Evolutionary conservation across 2,888 invertebrate species (phyloP).

Genomic region (Drosophila austrosaltans): DNA sequence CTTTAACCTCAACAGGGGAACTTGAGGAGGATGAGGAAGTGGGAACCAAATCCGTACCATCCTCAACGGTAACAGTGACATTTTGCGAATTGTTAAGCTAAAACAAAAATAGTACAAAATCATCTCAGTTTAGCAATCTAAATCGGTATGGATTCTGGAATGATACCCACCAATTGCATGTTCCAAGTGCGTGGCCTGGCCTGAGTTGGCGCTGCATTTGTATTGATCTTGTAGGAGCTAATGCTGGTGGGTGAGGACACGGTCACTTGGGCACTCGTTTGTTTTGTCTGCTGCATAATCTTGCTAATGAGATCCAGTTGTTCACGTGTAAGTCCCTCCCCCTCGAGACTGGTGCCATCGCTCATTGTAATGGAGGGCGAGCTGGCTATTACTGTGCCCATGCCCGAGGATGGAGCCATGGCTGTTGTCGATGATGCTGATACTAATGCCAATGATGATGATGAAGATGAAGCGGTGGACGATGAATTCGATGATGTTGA

Average conservation of each 20-base stretch:
- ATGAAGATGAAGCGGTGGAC: slow-evolving; percentile 83
- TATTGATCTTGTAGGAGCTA: slow-evolving; percentile 81
- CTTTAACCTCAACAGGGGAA: slow-evolving; percentile 67
- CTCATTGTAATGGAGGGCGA: slow-evolving; percentile 79
- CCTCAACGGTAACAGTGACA: slow-evolving; percentile 80
- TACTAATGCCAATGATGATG: slow-evolving; percentile 48
- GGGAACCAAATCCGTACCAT: slow-evolving; percentile 69
- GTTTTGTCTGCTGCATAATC: slow-evolving; percentile 90
- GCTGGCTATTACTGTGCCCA: slow-evolving; percentile 35
- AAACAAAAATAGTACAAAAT: neutral
- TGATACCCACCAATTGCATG: slow-evolving; percentile 84
- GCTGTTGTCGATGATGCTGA: slow-evolving; percentile 21
- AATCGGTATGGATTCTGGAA: neutral
- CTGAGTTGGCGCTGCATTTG: slow-evolving; percentile 58
- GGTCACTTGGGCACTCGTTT: slow-evolving; percentile 84
- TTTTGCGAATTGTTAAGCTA: slow-evolving; percentile 78
- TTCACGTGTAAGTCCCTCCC: slow-evolving; percentile 89
- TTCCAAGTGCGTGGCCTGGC: slow-evolving; percentile 85
- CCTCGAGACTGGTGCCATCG: slow-evolving; percentile 83
- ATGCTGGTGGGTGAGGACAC: slow-evolving; percentile 82
- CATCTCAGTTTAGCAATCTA: neutral
- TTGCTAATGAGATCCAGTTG: slow-evolving; percentile 90
- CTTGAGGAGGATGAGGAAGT: slow-evolving; percentile 54
- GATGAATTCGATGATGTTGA: slow-evolving; percentile 73
- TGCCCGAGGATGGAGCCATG: slow-evolving; percentile 10